Base-by-base conservation (phyloP, 2,113 vertebrate genomes). In the Eidolon helvum region DNA sequence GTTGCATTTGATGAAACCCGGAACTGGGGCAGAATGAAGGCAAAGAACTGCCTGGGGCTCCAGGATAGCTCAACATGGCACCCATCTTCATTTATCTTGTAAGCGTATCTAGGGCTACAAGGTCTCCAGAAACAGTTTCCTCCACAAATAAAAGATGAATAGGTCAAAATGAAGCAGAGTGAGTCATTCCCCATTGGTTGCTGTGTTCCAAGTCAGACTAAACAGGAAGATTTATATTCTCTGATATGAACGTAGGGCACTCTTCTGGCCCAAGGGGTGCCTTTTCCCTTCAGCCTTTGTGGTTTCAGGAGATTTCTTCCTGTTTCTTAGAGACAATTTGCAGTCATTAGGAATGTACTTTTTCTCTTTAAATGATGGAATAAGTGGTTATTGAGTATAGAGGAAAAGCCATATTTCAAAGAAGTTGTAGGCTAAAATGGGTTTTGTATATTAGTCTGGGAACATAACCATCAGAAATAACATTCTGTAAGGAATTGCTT, bases 371-470 rank as follows among this genome's bases (percentile, higher is more conserved):
- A 61, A 63, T 83, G 5, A 74, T 82, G 48, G 18, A 77, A 63
- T 74, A 63, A 84, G 28, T 40, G 33, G 8, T 68, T 28, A 38
- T 40, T 85, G 33, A 91, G 4, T 68, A 50, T 12, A 96, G 38
- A 30, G 33, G 15, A 45, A 90, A 94, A 91, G 21, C 1, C 22
- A 21, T 87, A 75, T 93, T 96, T 97, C 78, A 93, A 92, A 80
- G 43, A 78, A 18, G 45, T 14, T 72, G 2, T 63, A 40, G 22
- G 16, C 26, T 88, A 71, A 77, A 59, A 75, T 24, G 90, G 12
- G 45, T 79, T 90, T 50, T 95, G n/a, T 77, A 77, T 95, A 90
- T 89, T 89, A 33, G 40, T 75, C 75, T 94, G 65, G 18, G 30
- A 96, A 77, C 40, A 83, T 55, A 91, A 16, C 65, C 43, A 28